Evolutionary conservation across 2,797 vertebrate genomes (phyloP).

Genomic region (Apodemus agrarius): DNA sequence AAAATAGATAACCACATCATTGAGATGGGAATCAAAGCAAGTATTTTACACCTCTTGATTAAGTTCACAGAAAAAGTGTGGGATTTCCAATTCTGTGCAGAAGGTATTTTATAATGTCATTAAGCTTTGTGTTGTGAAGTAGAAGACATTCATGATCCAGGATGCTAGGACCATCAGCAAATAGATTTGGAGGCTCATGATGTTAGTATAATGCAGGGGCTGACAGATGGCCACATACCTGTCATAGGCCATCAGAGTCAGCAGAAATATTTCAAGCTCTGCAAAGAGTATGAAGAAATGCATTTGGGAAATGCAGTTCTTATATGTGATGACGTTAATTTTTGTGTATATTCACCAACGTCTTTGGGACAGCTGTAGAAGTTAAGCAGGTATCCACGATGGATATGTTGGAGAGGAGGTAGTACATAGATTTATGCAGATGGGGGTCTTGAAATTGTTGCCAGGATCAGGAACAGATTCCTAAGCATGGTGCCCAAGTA

Average conservation of each 20-base stretch:
- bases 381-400: not conserved
- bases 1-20: not conserved
- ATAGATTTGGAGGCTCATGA: not conserved
- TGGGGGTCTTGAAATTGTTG: not conserved
- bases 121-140: conserved; percentile 39
- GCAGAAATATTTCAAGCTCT: not conserved
- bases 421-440: not conserved
- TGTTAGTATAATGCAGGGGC: not conserved
- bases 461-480: not conserved
- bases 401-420: not conserved
- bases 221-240: conserved; percentile 16
- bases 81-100: not conserved
- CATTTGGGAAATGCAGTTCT: conserved; percentile 9
- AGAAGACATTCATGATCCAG: conserved; percentile 34
- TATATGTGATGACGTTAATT: not conserved
- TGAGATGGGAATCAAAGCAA: not conserved
- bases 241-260: conserved; percentile 32
- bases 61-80: not conserved
- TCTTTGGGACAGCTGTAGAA: conserved; percentile 1
- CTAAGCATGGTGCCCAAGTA: not conserved
- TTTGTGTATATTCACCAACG: not conserved
- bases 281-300: not conserved
- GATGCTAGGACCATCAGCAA: not conserved
- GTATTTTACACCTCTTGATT: not conserved
- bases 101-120: not conserved